These are phyloP conservation scores for Aphelocoma californica DNA, from an alignment of 2,797 vertebrate species.

Conservation along the genomic window DNA sequence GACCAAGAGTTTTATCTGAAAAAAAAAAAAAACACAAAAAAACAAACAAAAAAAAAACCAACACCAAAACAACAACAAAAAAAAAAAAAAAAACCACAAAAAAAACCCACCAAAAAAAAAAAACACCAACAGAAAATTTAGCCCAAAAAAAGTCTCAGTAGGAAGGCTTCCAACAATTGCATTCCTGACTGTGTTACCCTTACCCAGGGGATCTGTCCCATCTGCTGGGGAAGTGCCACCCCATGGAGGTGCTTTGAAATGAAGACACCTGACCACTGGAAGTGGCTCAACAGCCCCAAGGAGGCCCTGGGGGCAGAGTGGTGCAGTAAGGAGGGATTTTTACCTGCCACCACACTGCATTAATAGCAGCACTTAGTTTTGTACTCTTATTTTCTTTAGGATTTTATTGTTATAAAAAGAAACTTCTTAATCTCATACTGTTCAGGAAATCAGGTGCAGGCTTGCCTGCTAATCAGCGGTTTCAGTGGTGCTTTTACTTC, in stretches of 20 bases:
- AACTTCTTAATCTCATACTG: background rate
- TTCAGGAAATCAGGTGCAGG: background rate
- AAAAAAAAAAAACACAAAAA: background rate
- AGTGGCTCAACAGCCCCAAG: background rate
- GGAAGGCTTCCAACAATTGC: background rate
- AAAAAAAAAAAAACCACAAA: too few species aligned
- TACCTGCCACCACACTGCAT: background rate
- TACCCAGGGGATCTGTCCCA: background rate
- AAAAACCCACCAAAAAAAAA: too few species aligned
- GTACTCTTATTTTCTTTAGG: background rate
- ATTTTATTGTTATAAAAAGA: background rate
- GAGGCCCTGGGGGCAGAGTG: background rate
- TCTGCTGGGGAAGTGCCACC: background rate
- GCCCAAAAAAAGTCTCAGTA: background rate
- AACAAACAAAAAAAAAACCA: too few species aligned
- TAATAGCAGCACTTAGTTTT: background rate
- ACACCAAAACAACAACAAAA: too few species aligned
- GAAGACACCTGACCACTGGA: background rate
- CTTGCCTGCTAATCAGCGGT: background rate
- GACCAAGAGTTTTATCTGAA: background rate
- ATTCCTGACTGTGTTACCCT: background rate
- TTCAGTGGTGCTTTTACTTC: conserved; percentile 5
- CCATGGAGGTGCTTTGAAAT: background rate
- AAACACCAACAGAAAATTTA: background rate
- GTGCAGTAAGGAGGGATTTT: background rate